Percentiles rank a stretch among this genome's conserved stretches.
Evolutionary conservation across 2,113 vertebrate genomes (phyloP).

Genomic region (Lepus europaeus): DNA sequence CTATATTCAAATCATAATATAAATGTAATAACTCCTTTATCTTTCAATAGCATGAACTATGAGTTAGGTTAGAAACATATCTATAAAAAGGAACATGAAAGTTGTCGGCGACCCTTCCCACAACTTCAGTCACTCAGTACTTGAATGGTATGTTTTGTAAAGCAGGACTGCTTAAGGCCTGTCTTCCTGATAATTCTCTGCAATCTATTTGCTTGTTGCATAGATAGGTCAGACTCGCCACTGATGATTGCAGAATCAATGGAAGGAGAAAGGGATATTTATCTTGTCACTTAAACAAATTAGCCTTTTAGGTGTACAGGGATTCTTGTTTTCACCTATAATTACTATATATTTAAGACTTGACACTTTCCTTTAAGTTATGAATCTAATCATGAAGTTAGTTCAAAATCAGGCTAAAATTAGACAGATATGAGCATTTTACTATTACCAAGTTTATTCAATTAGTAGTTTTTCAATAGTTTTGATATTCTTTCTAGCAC

Average conservation of each 20-base stretch:
- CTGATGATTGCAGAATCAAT: constrained; percentile 50
- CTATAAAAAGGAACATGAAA: not conserved
- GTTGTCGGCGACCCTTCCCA: not conserved
- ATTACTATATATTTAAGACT: constrained; percentile 36
- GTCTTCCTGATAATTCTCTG: constrained; percentile 53
- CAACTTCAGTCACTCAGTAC: constrained; percentile 26
- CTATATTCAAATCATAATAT: not conserved
- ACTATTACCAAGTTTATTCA: constrained; percentile 18
- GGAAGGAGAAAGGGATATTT: constrained; percentile 56
- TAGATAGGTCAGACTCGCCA: constrained; percentile 27
- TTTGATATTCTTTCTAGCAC: constrained; percentile 2
- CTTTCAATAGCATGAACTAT: not conserved
- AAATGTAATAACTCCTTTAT: constrained; percentile 24
- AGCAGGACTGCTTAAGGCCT: not conserved
- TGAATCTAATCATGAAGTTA: constrained; percentile 39
- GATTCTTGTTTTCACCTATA: constrained; percentile 57
- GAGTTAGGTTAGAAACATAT: not conserved
- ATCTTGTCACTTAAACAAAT: constrained; percentile 63
- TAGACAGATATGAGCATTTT: constrained; percentile 33
- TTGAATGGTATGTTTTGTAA: constrained; percentile 33
- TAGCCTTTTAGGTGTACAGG: constrained; percentile 19
- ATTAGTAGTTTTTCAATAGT: constrained; percentile 23
- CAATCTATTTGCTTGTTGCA: constrained; percentile 41
- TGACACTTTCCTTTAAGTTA: constrained; percentile 61
- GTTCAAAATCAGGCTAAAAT: constrained; percentile 54